phyloP scores from a whole-genome alignment of 2,797 vertebrate species.

The Sebastes goodei region DNA sequence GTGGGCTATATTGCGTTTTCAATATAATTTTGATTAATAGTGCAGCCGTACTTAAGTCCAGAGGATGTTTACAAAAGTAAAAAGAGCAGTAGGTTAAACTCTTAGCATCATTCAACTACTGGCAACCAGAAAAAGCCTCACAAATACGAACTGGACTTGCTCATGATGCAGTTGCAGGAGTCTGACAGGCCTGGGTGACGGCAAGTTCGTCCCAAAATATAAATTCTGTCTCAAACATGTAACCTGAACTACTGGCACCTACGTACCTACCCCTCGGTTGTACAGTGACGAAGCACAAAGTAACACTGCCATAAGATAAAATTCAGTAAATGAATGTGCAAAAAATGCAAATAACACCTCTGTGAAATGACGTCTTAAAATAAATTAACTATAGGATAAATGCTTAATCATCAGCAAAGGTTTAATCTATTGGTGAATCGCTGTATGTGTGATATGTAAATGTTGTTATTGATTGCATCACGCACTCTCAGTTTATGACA shows the following conservation, averaged over 20 bases:
- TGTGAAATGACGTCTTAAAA: background rate
- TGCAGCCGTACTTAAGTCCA: no score
- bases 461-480: constrained; percentile 23
- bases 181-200: no score
- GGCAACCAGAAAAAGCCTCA: background rate
- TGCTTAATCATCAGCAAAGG: background rate
- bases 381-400: background rate
- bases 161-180: background rate
- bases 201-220: background rate
- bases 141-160: background rate
- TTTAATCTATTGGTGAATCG: background rate
- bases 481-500: constrained; percentile 8
- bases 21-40: no score
- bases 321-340: background rate
- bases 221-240: background rate
- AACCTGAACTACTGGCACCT: background rate
- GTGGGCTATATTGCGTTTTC: no score
- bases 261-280: no score
- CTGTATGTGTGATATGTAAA: constrained; percentile 16
- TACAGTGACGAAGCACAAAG: background rate
- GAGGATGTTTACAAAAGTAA: background rate
- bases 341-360: background rate
- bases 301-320: no score
- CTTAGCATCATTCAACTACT: background rate
- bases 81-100: background rate